Conservation (phyloP, 2,797 vertebrate species). For the Eidolon dupreanum region DNA sequence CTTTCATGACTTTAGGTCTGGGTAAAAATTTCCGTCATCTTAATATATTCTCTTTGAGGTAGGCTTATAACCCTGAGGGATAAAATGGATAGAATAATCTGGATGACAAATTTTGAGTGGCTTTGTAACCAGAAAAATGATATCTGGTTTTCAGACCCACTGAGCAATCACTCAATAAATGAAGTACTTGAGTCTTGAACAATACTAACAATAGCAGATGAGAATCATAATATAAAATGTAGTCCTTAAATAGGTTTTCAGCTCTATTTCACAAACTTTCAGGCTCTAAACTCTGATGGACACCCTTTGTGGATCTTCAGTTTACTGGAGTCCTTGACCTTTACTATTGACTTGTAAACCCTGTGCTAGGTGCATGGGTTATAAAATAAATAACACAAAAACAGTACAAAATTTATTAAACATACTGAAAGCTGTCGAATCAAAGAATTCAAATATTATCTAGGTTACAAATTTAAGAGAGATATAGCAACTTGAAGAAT, state of each 20-base stretch:
- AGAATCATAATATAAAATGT: background rate
- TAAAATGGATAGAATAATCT: background rate
- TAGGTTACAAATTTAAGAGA: constrained; percentile 7
- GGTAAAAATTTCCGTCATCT: background rate
- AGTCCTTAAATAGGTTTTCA: background rate
- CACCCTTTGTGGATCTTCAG: background rate
- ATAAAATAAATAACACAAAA: background rate
- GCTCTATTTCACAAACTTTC: background rate
- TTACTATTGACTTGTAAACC: background rate
- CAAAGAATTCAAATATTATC: background rate
- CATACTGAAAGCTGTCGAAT: background rate
- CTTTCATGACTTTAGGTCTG: background rate
- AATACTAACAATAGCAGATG: background rate
- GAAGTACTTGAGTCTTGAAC: background rate
- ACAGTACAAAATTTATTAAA: background rate
- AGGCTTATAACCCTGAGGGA: background rate
- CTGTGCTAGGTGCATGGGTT: background rate
- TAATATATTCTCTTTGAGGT: background rate
- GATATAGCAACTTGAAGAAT: background rate
- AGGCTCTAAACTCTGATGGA: background rate
- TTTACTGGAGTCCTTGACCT: background rate
- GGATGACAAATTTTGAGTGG: background rate
- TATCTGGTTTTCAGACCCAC: background rate
- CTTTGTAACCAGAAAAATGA: background rate
- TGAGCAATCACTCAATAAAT: background rate